phyloP scores from a whole-genome alignment of 30 jellyfish, hydroid and myxozoan species.

The Turritopsis dohrnii region DNA sequence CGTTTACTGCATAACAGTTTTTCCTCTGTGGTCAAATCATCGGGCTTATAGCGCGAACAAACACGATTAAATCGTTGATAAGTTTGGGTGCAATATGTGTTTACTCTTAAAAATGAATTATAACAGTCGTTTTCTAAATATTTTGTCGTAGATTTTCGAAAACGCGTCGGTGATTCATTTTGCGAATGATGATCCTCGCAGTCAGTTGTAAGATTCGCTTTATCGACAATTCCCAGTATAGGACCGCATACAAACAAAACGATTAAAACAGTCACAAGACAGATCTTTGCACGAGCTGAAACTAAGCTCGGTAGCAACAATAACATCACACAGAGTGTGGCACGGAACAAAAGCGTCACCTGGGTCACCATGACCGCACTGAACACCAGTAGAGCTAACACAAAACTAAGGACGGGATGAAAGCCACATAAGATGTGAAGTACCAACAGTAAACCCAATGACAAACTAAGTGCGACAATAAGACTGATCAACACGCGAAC shows the following conservation, averaged over 20 bases:
- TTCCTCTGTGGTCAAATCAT: neutral
- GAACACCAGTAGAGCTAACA: constrained; percentile 42
- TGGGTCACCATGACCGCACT: constrained; percentile 43
- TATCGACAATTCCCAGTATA: constrained; percentile 41
- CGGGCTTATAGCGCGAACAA: neutral
- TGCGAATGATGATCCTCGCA: constrained; percentile 7
- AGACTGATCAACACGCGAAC: constrained; percentile 31
- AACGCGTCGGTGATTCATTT: neutral
- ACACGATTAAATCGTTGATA: neutral
- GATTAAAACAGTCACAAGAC: constrained; percentile 32
- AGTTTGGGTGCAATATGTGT: neutral
- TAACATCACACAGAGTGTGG: constrained; percentile 57
- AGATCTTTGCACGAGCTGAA: constrained; percentile 48
- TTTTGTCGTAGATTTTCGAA: neutral
- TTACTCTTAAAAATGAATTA: neutral
- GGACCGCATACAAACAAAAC: constrained; percentile 74
- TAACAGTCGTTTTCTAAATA: neutral
- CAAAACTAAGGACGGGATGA: constrained; percentile 51
- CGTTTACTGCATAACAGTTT: neutral
- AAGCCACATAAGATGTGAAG: constrained; percentile 28
- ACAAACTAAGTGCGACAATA: constrained; percentile 27
- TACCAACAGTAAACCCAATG: constrained; percentile 50
- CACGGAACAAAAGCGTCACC: constrained; percentile 45
- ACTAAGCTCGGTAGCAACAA: constrained; percentile 67
- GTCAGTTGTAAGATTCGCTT: constrained; percentile 26